A percentile compares a stretch with the other conserved stretches of the same genome.
Conservation (phyloP, 2,888 invertebrate species). For the Andrena minutula region DNA sequence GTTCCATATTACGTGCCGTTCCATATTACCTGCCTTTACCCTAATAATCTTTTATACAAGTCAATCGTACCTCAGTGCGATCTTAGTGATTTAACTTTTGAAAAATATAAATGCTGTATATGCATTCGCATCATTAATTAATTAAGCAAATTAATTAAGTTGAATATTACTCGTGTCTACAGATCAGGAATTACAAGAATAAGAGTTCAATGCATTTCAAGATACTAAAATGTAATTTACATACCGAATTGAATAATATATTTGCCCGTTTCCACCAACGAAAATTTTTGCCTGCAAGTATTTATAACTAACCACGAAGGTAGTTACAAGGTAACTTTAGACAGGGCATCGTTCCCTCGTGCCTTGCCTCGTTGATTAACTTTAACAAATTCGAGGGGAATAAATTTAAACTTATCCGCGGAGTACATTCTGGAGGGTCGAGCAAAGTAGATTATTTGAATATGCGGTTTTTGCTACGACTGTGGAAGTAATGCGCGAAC, state of each 20-base stretch:
- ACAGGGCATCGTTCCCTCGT: not conserved
- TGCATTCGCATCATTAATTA: too few species aligned
- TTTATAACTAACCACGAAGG: too few species aligned
- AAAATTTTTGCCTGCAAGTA: not conserved
- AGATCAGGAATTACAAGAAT: too few species aligned
- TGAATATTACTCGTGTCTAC: too few species aligned
- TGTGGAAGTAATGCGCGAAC: not conserved
- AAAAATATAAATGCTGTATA: not conserved
- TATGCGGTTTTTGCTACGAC: not conserved
- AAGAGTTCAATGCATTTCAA: too few species aligned
- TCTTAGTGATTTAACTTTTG: not conserved
- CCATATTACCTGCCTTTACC: too few species aligned
- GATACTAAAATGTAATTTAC: not conserved
- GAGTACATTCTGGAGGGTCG: not conserved
- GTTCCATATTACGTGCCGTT: too few species aligned
- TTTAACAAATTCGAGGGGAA: constrained; percentile 26
- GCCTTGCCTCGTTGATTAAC: not conserved
- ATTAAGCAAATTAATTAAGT: too few species aligned
- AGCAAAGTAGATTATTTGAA: constrained; percentile 20
- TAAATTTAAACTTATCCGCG: constrained; percentile 26
- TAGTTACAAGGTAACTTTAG: constrained; percentile 10
- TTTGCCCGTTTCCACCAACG: not conserved
- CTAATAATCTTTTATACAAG: too few species aligned
- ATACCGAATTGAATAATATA: not conserved
- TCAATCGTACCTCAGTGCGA: not conserved